phyloP scores from a whole-genome alignment of 1,140 invertebrate genomes.

The Trigoniulus corallinus region DNA sequence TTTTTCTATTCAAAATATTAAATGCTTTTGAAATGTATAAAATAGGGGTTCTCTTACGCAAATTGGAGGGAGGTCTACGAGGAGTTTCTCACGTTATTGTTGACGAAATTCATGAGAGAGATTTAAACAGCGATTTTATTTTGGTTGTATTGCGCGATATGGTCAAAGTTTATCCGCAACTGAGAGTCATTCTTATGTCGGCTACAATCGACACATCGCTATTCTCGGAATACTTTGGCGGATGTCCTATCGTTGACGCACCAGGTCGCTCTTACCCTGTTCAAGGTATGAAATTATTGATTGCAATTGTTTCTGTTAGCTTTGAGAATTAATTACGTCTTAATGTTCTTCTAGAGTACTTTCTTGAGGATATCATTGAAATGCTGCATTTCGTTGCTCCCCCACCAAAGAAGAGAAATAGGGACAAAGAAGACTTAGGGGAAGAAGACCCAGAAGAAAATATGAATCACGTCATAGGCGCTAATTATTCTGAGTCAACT shows the following conservation, averaged over 20 bases:
- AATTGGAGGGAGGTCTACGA: conserved; percentile 66
- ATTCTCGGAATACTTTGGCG: conserved; percentile 79
- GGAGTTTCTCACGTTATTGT: conserved; percentile 83
- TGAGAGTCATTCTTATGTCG: conserved; percentile 91
- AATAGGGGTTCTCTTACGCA: conserved; percentile 70
- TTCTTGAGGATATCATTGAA: conserved; percentile 74
- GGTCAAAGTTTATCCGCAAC: conserved; percentile 69
- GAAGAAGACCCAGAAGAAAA: conserved; percentile 58
- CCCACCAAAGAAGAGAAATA: conserved; percentile 33
- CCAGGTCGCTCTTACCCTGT: conserved; percentile 64
- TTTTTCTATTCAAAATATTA: too few species aligned
- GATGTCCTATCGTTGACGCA: conserved; percentile 63
- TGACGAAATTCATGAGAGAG: conserved; percentile 95
- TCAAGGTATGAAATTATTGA: too few species aligned
- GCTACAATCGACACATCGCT: conserved; percentile 85
- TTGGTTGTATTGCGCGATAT: conserved; percentile 85
- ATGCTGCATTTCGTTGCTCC: conserved; percentile 62
- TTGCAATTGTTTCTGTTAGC: neutral
- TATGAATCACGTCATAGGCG: conserved; percentile 41
- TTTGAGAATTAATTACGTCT: conserved; percentile 4
- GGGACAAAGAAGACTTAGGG: conserved; percentile 36
- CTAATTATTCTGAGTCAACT: conserved; percentile 40
- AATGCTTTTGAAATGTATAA: too few species aligned
- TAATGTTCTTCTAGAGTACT: conserved; percentile 44
- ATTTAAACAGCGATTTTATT: conserved; percentile 92